phyloP scores from a whole-genome alignment of 2,797 vertebrate species.

The Novumbra hubbsi region DNA sequence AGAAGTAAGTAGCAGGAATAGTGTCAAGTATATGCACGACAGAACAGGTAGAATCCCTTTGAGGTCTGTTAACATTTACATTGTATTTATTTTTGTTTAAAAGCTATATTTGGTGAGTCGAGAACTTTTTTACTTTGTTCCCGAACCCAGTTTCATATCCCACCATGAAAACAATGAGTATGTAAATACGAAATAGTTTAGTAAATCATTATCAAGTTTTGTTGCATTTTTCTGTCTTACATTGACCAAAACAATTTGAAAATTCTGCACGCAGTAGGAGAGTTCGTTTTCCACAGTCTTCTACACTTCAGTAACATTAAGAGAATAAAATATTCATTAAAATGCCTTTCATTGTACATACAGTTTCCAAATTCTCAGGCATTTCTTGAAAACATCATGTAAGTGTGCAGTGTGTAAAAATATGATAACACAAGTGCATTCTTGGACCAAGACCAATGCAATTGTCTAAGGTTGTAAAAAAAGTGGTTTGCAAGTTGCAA shows the following conservation, averaged over 20 bases:
- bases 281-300: background rate
- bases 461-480: background rate
- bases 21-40: background rate
- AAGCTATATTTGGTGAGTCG: background rate
- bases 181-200: background rate
- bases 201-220: background rate
- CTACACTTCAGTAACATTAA: background rate
- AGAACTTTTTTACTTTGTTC: background rate
- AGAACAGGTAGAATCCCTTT: background rate
- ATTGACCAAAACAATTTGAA: background rate
- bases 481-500: background rate
- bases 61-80: too few species aligned
- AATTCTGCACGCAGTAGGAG: background rate
- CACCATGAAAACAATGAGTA: background rate
- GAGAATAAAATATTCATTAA: background rate
- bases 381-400: background rate
- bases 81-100: too few species aligned
- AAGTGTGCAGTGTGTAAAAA: background rate
- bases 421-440: background rate
- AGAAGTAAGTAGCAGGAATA: background rate
- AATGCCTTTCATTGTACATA: background rate
- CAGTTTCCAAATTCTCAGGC: background rate
- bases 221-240: background rate
- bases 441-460: background rate
- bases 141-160: too few species aligned